Conservation (phyloP, 2,888 invertebrate species). For the Leptopterna dolabrata region DNA sequence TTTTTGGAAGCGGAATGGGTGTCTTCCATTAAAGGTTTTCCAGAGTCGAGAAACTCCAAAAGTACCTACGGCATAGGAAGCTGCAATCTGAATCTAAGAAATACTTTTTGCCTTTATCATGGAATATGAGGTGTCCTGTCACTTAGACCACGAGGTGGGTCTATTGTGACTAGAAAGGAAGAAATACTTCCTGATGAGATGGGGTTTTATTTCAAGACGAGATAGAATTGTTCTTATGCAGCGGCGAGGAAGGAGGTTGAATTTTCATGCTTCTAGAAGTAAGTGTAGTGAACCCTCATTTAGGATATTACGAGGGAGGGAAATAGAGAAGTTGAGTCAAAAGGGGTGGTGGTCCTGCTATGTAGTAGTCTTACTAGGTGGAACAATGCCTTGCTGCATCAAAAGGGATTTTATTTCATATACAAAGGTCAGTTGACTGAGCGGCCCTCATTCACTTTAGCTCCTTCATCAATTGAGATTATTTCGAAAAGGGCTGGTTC, state of each 20-base stretch:
- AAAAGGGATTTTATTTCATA: conserved; percentile 1
- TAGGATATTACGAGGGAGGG: background rate
- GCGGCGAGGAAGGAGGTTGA: background rate
- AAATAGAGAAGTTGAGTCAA: background rate
- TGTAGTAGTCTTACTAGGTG: background rate
- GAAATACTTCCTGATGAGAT: background rate
- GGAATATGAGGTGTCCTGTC: too few relatives aligned
- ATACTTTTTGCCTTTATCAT: too few relatives aligned
- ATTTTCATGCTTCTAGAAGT: background rate
- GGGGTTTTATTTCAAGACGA: background rate
- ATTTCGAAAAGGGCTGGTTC: background rate
- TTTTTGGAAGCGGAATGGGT: too few relatives aligned
- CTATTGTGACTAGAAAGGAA: too few relatives aligned
- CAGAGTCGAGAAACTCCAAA: too few relatives aligned
- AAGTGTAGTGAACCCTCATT: background rate
- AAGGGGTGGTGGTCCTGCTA: background rate
- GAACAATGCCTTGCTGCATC: background rate
- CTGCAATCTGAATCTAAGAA: too few relatives aligned
- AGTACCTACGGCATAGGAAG: too few relatives aligned
- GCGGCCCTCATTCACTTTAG: background rate
- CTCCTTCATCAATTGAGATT: conserved; percentile 18
- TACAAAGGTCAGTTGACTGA: conserved; percentile 27
- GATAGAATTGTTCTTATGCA: background rate
- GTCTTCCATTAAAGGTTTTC: too few relatives aligned
- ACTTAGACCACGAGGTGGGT: too few relatives aligned